Base-by-base conservation (phyloP, 2,888 invertebrate genomes). In the Cotesia congregata region DNA sequence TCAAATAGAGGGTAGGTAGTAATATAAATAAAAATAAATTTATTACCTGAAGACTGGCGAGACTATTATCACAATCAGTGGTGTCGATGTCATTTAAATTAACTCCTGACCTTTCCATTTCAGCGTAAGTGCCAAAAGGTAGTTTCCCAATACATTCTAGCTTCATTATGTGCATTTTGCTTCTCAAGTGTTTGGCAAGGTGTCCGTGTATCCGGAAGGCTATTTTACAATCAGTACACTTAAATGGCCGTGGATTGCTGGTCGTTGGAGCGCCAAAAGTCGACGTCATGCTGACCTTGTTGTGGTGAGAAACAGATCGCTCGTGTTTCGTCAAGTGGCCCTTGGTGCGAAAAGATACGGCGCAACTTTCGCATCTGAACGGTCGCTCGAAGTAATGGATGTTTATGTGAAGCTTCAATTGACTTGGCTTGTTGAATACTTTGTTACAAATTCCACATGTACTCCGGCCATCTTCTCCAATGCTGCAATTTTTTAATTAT, bases 191-290 rank as follows among this genome's bases (percentile, higher is more conserved):
- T 90, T 98, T 98, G 0, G 98, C 98, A 85, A 99, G 91, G 90
- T 98, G 98, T 0, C 98, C 99, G 86, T 98, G 98, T 86, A 98
- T 98, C 83, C 97, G 93, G 89, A 99, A 99, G 6, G 98, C 98
- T 83, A 97, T 96, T 87, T 96, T 96, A 89, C 99, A 99, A 87
- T 98, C 98, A 20, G 94, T 94, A 90, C 99, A 99, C 86, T 97
- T 96, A 89, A 98, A 99, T 17, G 98, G 98, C 72, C 98, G 92
- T 1, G 98, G 98, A 90, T 98, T 98, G 81, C 94, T 95, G 12
- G 95, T 95, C 0, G 95, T 95, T 6, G 94, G 91, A 73, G 97
- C 94, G 6, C 95, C 96, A 87, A 95, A 95, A 0, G 95, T 95
- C 20, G 95, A 94, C 40, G 95, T 95, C 95, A 95, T 95, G 84